These are phyloP conservation scores for Phocoena phocoena DNA, from an alignment of 2,113 vertebrate genomes.

Conservation along the genomic window DNA sequence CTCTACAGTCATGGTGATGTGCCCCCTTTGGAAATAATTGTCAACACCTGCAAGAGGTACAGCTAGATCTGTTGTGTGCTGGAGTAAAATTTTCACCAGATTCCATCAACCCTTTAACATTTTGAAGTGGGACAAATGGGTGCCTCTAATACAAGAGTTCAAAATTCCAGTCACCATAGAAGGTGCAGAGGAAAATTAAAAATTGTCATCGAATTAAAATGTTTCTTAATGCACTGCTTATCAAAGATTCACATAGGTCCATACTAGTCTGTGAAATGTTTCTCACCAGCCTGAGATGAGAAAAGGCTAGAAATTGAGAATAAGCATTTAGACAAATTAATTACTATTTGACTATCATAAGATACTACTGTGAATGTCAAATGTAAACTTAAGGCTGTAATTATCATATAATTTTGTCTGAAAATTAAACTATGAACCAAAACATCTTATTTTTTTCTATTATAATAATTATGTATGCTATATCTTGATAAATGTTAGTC, in stretches of 20 bases:
- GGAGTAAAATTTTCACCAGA: not conserved
- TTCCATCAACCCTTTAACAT: not conserved
- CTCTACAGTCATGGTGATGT: fast-evolving
- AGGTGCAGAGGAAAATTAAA: not conserved
- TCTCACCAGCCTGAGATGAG: not conserved
- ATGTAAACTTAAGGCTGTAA: not conserved
- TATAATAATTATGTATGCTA: not conserved
- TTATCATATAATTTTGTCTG: not conserved
- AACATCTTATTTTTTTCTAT: not conserved
- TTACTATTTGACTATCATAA: not conserved
- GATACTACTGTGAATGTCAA: not conserved
- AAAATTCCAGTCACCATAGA: not conserved
- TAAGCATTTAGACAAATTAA: not conserved
- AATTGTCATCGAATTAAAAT: not conserved
- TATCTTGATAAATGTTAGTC: not conserved
- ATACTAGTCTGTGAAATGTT: too few species aligned
- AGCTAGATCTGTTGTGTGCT: too few species aligned
- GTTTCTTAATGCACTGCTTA: not conserved
- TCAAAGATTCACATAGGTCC: too few species aligned
- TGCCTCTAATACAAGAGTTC: not conserved
- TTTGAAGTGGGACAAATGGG: not conserved
- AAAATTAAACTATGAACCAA: not conserved
- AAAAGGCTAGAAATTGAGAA: not conserved
- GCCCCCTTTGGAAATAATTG: not conserved
- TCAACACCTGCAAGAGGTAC: not conserved